Conservation (phyloP, 2,888 invertebrate species). For the Drosophila putrida region DNA sequence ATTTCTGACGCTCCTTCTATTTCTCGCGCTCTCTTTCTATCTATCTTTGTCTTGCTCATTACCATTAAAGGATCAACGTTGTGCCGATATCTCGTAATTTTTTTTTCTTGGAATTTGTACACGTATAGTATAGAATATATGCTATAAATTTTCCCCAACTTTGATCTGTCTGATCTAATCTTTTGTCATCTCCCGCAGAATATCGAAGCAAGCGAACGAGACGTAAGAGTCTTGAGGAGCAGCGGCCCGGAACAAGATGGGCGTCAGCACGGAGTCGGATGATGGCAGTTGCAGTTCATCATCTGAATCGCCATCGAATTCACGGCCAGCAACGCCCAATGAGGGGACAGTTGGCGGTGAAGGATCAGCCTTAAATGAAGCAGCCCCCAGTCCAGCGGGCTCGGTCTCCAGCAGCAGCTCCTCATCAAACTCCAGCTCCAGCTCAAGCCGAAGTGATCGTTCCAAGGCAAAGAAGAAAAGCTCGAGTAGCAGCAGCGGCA, state of each 20-base stretch:
- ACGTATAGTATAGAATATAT: slow-evolving; percentile 10
- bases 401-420: slow-evolving; percentile 62
- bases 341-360: slow-evolving; percentile 52
- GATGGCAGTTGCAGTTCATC: slow-evolving; percentile 85
- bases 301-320: slow-evolving; percentile 85
- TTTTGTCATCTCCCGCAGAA: slow-evolving; percentile 44
- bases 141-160: neutral
- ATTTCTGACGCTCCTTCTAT: neutral
- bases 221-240: neutral
- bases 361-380: slow-evolving; percentile 9
- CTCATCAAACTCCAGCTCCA: slow-evolving; percentile 76
- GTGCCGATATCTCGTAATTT: slow-evolving; percentile 11
- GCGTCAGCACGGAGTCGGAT: slow-evolving; percentile 81
- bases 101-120: slow-evolving; percentile 18
- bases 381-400: slow-evolving; percentile 10
- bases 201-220: slow-evolving; percentile 12
- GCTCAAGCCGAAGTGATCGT: slow-evolving; percentile 64
- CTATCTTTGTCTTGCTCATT: neutral
- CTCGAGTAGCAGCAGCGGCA: slow-evolving; percentile 71
- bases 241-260: slow-evolving; percentile 22
- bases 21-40: neutral
- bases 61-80: slow-evolving; percentile 32
- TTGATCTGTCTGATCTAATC: slow-evolving; percentile 33
- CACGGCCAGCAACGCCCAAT: slow-evolving; percentile 70
- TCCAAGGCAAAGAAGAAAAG: slow-evolving; percentile 63